Evolutionary conservation across 1,140 invertebrate genomes (phyloP), one percentile per base, ranked within the genome.

Genomic region (Pissodes strobi): DNA sequence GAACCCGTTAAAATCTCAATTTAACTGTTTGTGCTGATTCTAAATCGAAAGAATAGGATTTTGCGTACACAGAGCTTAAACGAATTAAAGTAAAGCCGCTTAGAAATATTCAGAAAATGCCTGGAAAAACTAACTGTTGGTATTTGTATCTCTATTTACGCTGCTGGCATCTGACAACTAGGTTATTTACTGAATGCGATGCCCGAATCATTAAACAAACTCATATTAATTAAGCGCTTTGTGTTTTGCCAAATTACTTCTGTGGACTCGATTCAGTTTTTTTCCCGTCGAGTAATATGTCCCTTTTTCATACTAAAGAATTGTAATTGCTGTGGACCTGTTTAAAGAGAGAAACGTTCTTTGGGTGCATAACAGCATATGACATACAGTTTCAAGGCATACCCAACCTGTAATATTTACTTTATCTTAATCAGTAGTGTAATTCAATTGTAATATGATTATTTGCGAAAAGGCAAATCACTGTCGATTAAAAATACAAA

Each of bases 151-250:
- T 66, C 60, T 61, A 66, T 66, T 66, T 61, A 56, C 59, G 27
- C 34, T 53, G 27, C 34, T 30, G 58, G 57, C 49, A 60, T 68
- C 51, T 52, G 61, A 64, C 66, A 68, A 68, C 62, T 68, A 64
- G 66, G 43, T 68, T 64, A 64, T 68, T 68, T 68, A 64, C 55
- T 64, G 45, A 46, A 61, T 39, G 63, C 58, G 51, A 61, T 61
- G 49, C 25, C n/a, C 49, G 60, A 43, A 46, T 34, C 49, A 62
- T 62, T 53, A 62, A 60, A 53, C 60, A 27, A 55, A 55, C 49
- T 62, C 37, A 62, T 62, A 52, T 62, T 62, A 62, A 62, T 62
- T 62, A 62, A 62, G 60, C 51, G 22, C 51, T 62, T 62, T 62
- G 22, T 61, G 58, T 61, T 60, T 60, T 60, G 43, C 46, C 43